These are phyloP conservation scores for Polyergus mexicanus DNA, from an alignment of 1,140 invertebrate genomes.

Conservation along the genomic window DNA sequence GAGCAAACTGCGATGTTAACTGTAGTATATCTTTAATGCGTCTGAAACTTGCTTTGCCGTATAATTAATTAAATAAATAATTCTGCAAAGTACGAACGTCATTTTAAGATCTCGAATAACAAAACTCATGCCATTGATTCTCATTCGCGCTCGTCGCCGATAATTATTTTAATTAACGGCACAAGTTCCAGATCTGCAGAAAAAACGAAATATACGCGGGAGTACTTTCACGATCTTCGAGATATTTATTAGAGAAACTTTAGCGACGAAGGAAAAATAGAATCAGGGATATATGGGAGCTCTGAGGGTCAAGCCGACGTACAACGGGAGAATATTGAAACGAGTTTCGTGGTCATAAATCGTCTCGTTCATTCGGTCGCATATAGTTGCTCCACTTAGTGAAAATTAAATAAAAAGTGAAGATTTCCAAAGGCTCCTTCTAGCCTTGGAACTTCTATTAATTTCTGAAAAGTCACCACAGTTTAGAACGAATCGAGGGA, in stretches of 20 bases:
- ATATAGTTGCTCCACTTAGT: conserved; percentile 59
- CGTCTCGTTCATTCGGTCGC: conserved; percentile 20
- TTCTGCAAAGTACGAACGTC: neutral
- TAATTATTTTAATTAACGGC: conserved; percentile 67
- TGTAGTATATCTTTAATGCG: neutral
- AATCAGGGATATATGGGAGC: conserved; percentile 25
- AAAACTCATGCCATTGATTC: conserved; percentile 1
- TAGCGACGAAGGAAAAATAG: conserved; percentile 27
- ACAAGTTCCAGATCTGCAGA: conserved; percentile 25
- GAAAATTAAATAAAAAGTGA: conserved; percentile 58
- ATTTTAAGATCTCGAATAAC: conserved; percentile 2
- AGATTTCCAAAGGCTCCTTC: neutral
- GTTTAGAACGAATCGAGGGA: neutral
- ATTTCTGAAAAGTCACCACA: conserved; percentile 15
- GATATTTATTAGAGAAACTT: conserved; percentile 71
- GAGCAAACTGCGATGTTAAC: neutral
- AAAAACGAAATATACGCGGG: neutral
- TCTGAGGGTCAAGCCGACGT: conserved; percentile 6
- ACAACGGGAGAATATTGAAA: conserved; percentile 59
- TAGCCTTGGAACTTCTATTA: conserved; percentile 45
- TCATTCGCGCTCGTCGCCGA: neutral
- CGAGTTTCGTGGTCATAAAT: conserved; percentile 58
- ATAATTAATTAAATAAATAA: conserved; percentile 46
- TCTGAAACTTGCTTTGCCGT: neutral
- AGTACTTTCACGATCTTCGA: conserved; percentile 11